These are phyloP conservation scores for Chymomyza procnemis DNA, from an alignment of 2,888 invertebrate species.

Conservation along the genomic window DNA sequence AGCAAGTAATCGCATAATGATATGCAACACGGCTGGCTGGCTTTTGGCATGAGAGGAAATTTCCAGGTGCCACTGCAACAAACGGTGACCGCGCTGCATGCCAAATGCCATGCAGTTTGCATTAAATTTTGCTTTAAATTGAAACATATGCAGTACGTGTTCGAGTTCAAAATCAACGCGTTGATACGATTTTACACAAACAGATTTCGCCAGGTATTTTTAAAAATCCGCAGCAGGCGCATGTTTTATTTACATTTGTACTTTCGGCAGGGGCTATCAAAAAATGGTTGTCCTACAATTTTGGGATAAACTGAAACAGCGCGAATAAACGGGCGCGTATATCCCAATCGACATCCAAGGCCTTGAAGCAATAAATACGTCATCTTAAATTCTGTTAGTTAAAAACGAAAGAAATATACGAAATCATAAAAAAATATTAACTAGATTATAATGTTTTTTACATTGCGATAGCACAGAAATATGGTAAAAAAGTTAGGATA, in stretches of 20 bases:
- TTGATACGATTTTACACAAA: background rate
- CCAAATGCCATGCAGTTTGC: background rate
- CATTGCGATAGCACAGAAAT: no score
- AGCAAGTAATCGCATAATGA: conserved; percentile 48
- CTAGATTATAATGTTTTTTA: no score
- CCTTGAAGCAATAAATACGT: no score
- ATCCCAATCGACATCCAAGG: no score
- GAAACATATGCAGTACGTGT: background rate
- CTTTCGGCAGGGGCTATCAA: background rate
- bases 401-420: no score
- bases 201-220: background rate
- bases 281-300: conserved; percentile 14
- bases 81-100: background rate
- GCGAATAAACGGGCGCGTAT: background rate
- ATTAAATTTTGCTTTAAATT: background rate
- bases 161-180: background rate
- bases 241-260: background rate
- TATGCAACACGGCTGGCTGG: conserved; percentile 29
- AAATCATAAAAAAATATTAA: no score
- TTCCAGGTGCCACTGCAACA: background rate
- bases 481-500: no score
- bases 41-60: background rate
- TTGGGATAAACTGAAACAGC: conserved; percentile 5
- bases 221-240: background rate
- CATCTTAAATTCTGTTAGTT: no score